These are phyloP conservation scores for Euclidia mi DNA, from an alignment of 2,888 invertebrate genomes.

Conservation along the genomic window DNA sequence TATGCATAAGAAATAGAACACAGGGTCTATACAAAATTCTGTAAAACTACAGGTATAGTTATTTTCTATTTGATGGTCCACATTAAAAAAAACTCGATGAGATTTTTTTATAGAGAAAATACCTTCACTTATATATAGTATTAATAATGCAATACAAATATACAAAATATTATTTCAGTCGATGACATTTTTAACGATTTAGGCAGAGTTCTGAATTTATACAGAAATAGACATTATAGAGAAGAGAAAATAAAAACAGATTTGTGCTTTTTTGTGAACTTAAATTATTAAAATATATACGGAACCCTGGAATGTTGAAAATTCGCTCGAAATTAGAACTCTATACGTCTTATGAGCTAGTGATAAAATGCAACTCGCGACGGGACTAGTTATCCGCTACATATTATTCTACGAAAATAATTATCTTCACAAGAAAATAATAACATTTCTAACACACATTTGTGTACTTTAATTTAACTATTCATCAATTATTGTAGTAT, in stretches of 20 bases:
- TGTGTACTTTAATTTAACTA: slow-evolving; percentile 27
- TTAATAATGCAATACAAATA: slow-evolving; percentile 73
- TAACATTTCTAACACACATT: slow-evolving; percentile 20
- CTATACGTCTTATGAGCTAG: slow-evolving; percentile 76
- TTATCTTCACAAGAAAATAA: slow-evolving; percentile 50
- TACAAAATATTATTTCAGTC: slow-evolving; percentile 82
- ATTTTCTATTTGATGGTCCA: slow-evolving; percentile 62
- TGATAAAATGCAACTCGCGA: slow-evolving; percentile 83
- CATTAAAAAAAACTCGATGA: slow-evolving; percentile 59
- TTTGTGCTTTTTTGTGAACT: slow-evolving; percentile 78
- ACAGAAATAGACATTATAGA: slow-evolving; percentile 31
- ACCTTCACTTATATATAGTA: slow-evolving; percentile 63
- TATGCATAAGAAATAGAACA: slow-evolving; percentile 7
- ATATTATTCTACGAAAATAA: slow-evolving; percentile 73
- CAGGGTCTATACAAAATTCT: slow-evolving; percentile 4
- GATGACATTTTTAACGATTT: slow-evolving; percentile 66
- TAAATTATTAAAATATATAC: slow-evolving; percentile 65
- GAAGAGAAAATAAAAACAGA: slow-evolving; percentile 33
- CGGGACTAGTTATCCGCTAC: slow-evolving; percentile 85
- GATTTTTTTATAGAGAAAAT: slow-evolving; percentile 57
- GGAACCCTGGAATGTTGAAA: slow-evolving; percentile 87
- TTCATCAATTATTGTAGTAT: slow-evolving; percentile 19
- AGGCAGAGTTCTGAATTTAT: slow-evolving; percentile 65
- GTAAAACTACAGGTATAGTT: slow-evolving; percentile 27
- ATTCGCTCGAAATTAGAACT: slow-evolving; percentile 79